Percentiles rank a stretch among this genome's conserved stretches.
Conservation (phyloP, 1,140 invertebrate genomes). For the Chironomus striatipennis region DNA sequence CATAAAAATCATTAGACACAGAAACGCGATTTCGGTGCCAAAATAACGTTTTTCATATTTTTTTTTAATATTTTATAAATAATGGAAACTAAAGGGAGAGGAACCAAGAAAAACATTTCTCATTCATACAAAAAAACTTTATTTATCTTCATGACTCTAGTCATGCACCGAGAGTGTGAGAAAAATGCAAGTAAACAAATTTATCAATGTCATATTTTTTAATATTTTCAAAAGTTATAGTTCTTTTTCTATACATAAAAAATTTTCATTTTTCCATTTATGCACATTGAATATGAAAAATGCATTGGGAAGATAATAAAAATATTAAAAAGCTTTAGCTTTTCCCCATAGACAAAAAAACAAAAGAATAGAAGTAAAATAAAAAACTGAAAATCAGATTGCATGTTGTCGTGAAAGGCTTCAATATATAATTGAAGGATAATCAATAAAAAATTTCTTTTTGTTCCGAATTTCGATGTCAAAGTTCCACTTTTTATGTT, state of each 20-base stretch:
- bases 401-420: background rate
- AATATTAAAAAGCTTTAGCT: background rate
- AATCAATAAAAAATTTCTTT: background rate
- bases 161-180: background rate
- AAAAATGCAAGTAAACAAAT: slow-evolving; percentile 21
- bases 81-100: no score
- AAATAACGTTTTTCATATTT: no score
- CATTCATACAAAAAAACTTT: background rate
- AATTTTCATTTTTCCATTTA: background rate
- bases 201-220: slow-evolving; percentile 16
- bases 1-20: no score
- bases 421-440: background rate
- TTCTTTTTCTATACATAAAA: background rate
- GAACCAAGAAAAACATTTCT: no score
- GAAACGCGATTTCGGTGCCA: no score
- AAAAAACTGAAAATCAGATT: background rate
- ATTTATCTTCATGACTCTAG: background rate
- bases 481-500: no score
- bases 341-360: background rate
- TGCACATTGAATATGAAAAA: slow-evolving; percentile 13
- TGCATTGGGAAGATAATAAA: background rate
- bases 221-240: slow-evolving; percentile 9
- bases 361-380: no score
- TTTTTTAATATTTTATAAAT: no score
- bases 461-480: background rate